phyloP scores from a whole-genome alignment of 2,113 vertebrate genomes.

The Lontra canadensis region DNA sequence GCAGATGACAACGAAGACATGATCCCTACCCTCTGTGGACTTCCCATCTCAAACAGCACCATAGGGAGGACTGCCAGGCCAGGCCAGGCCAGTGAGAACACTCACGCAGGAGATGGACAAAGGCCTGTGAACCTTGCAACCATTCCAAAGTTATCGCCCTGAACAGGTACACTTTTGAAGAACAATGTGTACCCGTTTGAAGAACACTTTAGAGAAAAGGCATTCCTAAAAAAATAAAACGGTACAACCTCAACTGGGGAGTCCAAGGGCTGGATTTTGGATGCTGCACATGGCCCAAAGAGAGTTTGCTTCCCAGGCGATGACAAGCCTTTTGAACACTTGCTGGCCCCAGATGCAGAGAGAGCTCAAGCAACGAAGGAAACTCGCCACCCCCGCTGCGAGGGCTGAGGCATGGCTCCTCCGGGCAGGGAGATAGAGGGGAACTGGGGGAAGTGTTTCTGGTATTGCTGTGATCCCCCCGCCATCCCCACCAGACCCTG shows the following conservation, averaged over 20 bases:
- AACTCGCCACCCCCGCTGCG: background rate
- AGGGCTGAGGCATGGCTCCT: background rate
- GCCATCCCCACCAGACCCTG: background rate
- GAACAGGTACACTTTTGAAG: background rate
- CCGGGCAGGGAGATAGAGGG: background rate
- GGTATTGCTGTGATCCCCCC: background rate
- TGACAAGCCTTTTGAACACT: background rate
- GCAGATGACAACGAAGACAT: background rate
- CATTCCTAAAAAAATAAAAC: background rate
- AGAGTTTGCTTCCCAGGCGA: background rate
- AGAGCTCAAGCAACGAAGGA: background rate
- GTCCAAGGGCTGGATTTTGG: background rate
- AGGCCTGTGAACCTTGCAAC: background rate
- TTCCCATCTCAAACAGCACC: background rate
- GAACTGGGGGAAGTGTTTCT: background rate
- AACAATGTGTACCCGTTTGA: background rate
- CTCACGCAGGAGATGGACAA: background rate
- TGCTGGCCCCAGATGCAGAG: background rate
- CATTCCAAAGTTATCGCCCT: background rate
- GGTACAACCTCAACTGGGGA: background rate
- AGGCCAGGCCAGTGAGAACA: background rate
- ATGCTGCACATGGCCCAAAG: background rate
- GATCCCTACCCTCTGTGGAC: too few relatives aligned
- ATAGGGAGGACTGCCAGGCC: background rate
- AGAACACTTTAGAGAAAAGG: background rate